Conservation (phyloP, 2,797 vertebrate genomes). For the Dendrocincla fuliginosa region DNA sequence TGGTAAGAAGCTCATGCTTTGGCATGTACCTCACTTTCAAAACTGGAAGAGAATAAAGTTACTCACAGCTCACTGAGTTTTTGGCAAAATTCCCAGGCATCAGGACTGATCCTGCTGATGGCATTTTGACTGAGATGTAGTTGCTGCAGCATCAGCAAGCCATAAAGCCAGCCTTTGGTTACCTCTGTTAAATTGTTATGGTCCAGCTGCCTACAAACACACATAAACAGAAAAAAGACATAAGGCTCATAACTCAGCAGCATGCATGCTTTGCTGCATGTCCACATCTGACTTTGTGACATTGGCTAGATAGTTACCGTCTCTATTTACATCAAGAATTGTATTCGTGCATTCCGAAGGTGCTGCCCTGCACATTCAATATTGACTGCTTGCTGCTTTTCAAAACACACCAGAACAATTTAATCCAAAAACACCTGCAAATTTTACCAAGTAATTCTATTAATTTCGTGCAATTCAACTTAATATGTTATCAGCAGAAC, state of each 20-base stretch:
- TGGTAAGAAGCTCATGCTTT: slow-evolving; percentile 76
- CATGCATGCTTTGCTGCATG: neutral
- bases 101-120: slow-evolving; percentile 90
- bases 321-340: neutral
- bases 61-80: slow-evolving; percentile 96
- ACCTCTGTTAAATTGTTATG: slow-evolving; percentile 96
- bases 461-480: neutral
- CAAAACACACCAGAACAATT: neutral
- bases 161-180: slow-evolving; percentile 97
- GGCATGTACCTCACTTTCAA: slow-evolving; percentile 68
- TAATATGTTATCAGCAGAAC: neutral
- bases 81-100: slow-evolving; percentile 98
- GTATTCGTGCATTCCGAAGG: neutral
- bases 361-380: neutral
- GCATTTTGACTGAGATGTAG: slow-evolving; percentile 94
- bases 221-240: slow-evolving; percentile 22
- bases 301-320: neutral
- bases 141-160: slow-evolving; percentile 90
- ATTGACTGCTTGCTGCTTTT: neutral
- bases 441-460: neutral
- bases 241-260: neutral
- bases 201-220: slow-evolving; percentile 88
- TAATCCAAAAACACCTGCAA: neutral
- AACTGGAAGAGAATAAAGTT: slow-evolving; percentile 73
- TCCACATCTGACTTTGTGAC: neutral